These are phyloP conservation scores for Bombus confusus DNA, from an alignment of 1,140 invertebrate species.

Conservation along the genomic window DNA sequence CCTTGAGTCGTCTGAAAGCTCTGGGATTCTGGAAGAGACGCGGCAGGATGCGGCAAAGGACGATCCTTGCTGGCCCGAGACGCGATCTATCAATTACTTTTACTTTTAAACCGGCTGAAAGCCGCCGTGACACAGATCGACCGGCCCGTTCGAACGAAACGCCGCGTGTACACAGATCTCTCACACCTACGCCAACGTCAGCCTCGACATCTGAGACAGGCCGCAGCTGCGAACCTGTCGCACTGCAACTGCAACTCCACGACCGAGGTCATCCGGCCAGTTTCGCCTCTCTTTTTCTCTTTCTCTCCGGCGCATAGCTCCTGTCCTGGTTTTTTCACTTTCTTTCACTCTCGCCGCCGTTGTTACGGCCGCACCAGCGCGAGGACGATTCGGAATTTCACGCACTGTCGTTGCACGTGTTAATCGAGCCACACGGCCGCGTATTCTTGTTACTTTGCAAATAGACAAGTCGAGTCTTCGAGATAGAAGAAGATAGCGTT, in stretches of 20 bases:
- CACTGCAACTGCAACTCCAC: slow-evolving; percentile 47
- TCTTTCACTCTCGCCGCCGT: slow-evolving; percentile 53
- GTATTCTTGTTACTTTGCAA: neutral
- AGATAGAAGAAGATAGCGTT: no score
- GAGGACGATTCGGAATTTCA: neutral
- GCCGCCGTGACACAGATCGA: slow-evolving; percentile 41
- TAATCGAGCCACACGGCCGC: no score
- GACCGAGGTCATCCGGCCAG: slow-evolving; percentile 63
- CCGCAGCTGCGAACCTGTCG: slow-evolving; percentile 57
- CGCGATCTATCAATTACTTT: slow-evolving; percentile 43
- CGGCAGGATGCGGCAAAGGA: neutral
- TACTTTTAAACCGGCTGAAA: slow-evolving; percentile 43
- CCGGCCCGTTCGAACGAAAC: slow-evolving; percentile 25
- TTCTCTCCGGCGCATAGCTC: slow-evolving; percentile 14
- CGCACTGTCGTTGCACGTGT: no score
- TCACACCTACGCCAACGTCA: slow-evolving; percentile 51
- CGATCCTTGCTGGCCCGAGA: neutral
- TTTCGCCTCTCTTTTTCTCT: slow-evolving; percentile 42
- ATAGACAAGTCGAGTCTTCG: neutral
- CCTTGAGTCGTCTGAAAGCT: neutral
- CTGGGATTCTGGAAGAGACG: neutral
- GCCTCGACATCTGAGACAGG: slow-evolving; percentile 56
- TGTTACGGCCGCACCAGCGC: neutral
- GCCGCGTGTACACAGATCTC: slow-evolving; percentile 41
- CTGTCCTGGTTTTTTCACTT: slow-evolving; percentile 60